phyloP scores from a whole-genome alignment of 2,113 vertebrate species.

The Marcusenius ussheri region DNA sequence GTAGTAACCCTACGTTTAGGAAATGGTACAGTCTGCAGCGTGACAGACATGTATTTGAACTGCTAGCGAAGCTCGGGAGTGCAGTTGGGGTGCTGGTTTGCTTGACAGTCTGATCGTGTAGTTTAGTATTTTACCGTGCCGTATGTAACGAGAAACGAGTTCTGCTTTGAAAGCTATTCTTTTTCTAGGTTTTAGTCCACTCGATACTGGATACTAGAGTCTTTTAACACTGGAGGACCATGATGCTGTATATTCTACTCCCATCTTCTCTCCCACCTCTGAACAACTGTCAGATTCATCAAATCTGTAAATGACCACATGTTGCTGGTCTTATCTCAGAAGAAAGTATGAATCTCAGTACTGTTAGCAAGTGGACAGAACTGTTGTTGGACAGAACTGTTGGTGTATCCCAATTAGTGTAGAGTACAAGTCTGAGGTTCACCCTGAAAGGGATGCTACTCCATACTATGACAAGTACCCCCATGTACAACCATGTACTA shows the following conservation, averaged over 20 bases:
- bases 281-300: background rate
- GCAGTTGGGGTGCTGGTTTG: background rate
- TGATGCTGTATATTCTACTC: background rate
- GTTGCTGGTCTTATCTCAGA: background rate
- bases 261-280: background rate
- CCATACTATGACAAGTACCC: background rate
- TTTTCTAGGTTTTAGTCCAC: background rate
- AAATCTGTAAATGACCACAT: background rate
- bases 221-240: background rate
- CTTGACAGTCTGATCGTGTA: background rate
- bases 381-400: background rate
- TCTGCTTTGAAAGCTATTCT: background rate
- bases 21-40: constrained; percentile 8
- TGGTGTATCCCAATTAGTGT: background rate
- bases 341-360: background rate
- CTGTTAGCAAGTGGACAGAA: background rate
- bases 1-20: background rate
- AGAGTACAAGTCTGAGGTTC: background rate
- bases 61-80: background rate
- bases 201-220: background rate
- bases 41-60: background rate
- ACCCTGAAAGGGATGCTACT: background rate
- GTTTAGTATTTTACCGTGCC: background rate
- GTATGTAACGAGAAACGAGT: background rate
- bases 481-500: background rate